Percentiles rank a stretch among this genome's conserved stretches.
Evolutionary conservation across 2,113 vertebrate species (phyloP).

Genomic region (Camarhynchus parvulus): DNA sequence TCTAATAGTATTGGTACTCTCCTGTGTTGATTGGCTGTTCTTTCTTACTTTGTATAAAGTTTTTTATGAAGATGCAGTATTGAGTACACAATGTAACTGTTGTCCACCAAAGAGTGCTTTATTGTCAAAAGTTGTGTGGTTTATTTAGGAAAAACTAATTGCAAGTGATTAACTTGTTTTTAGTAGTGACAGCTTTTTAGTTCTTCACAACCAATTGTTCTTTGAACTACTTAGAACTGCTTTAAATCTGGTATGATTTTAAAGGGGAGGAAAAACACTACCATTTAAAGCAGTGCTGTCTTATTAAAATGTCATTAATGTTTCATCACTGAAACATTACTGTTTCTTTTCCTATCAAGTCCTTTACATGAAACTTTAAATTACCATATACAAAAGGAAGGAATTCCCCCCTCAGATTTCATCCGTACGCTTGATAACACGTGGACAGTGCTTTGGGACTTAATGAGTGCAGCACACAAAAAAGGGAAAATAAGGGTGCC

Average conservation of each 20-base stretch:
- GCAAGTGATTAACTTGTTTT: not conserved
- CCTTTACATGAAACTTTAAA: not conserved
- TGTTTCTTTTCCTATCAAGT: not conserved
- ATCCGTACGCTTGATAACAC: not conserved
- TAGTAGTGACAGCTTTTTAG: not conserved
- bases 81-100: conserved; percentile 55
- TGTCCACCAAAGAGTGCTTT: conserved; percentile 77
- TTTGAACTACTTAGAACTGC: not conserved
- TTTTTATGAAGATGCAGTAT: conserved; percentile 36
- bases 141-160: conserved; percentile 4
- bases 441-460: not conserved
- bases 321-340: not conserved
- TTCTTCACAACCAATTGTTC: not conserved
- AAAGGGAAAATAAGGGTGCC: not conserved
- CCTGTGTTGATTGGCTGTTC: conserved; percentile 13
- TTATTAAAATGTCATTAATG: not conserved
- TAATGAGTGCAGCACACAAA: not conserved
- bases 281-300: not conserved
- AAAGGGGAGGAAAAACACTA: not conserved
- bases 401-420: not conserved
- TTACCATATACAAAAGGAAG: not conserved
- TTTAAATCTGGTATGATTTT: conserved; percentile 9
- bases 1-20: conserved; percentile 17
- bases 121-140: conserved; percentile 28
- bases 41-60: conserved; percentile 59